Evolutionary conservation across 1,140 invertebrate species (phyloP).

Genomic region (Solenopsis fugax): DNA sequence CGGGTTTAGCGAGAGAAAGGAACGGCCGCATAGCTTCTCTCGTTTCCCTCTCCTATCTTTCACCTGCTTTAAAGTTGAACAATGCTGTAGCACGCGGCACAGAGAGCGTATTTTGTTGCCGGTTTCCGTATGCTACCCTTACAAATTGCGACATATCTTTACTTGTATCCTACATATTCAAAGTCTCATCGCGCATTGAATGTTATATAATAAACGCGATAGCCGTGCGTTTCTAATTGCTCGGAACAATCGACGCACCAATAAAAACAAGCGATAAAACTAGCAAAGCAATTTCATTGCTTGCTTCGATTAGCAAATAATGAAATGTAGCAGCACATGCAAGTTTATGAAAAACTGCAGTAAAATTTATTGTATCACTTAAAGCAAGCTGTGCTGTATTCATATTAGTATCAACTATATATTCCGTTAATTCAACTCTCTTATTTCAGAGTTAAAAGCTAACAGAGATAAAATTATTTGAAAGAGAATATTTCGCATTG

Average conservation of each 20-base stretch:
- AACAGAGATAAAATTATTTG: neutral
- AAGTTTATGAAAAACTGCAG: neutral
- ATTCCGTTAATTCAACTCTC: neutral
- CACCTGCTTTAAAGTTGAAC: constrained; percentile 43
- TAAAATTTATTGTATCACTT: neutral
- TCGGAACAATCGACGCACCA: neutral
- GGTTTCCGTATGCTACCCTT: neutral
- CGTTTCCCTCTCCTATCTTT: constrained; percentile 1
- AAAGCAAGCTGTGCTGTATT: neutral
- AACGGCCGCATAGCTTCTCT: neutral
- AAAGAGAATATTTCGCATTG: neutral
- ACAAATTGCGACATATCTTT: neutral
- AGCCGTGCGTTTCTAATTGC: neutral
- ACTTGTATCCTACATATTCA: neutral
- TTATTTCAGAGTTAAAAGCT: too few relatives aligned
- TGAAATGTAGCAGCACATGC: neutral
- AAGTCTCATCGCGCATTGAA: neutral
- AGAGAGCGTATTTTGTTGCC: constrained; percentile 14
- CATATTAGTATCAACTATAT: neutral
- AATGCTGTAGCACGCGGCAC: constrained; percentile 7
- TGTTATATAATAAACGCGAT: neutral
- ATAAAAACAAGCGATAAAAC: neutral
- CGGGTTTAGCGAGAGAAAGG: constrained; percentile 14
- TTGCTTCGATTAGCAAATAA: neutral
- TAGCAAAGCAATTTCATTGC: neutral